These are phyloP conservation scores for Leucania comma DNA, from an alignment of 2,888 invertebrate genomes.

Conservation along the genomic window DNA sequence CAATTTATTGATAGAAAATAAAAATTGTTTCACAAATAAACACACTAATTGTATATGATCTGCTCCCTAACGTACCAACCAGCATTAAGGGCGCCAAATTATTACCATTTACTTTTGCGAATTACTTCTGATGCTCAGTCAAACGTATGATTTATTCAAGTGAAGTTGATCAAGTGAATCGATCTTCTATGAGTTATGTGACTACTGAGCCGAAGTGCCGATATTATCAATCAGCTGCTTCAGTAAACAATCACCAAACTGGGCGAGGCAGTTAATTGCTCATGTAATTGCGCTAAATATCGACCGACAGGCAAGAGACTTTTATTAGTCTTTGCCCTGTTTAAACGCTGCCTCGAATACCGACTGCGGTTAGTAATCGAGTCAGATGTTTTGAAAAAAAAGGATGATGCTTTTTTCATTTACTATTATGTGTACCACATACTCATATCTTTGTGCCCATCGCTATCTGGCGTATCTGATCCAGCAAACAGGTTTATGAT, in stretches of 20 bases:
- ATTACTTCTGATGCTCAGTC: background rate
- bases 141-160: constrained; percentile 10
- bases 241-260: constrained; percentile 47
- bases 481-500: constrained; percentile 44
- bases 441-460: constrained; percentile 43
- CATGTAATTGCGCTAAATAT: constrained; percentile 53
- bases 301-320: constrained; percentile 26
- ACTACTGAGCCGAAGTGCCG: constrained; percentile 24
- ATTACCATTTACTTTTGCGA: constrained; percentile 5
- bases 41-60: constrained; percentile 1
- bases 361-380: constrained; percentile 1
- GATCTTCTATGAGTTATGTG: constrained; percentile 34
- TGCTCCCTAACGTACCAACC: background rate
- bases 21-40: background rate
- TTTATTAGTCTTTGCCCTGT: constrained; percentile 36
- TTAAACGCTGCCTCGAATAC: constrained; percentile 35
- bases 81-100: background rate
- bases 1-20: background rate
- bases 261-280: constrained; percentile 47
- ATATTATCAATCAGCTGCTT: constrained; percentile 52
- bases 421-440: constrained; percentile 45
- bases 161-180: constrained; percentile 24
- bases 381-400: constrained; percentile 35
- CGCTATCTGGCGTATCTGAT: constrained; percentile 38
- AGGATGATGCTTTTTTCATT: constrained; percentile 18